Evolutionary conservation across 2,113 vertebrate species (phyloP), one percentile per base, ranked within the genome.

Genomic region (Melierax canorus): DNA sequence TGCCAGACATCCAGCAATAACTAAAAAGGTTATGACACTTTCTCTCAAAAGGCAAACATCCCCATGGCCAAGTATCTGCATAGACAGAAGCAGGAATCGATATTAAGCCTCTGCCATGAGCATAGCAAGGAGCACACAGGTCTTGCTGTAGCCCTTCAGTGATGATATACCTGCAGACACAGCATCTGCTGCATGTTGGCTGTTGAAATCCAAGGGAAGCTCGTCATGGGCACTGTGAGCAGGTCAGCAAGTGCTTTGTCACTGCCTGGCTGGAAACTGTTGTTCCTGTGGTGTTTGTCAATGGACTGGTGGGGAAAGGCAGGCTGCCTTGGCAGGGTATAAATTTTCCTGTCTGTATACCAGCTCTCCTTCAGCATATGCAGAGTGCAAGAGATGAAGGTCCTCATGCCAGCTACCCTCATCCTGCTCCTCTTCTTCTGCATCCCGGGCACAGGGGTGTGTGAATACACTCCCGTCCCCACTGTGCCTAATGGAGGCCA

Each of bases 111-210:
- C 29, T 67, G 48, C 48, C 46, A 19, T 0, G 3, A 69, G 45
- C 36, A 38, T 22, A 50, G 20, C 17, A 55, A 63, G 22, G 60
- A 71, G 30, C 14, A 64, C 0, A 0, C 0, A 22, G 45, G 24
- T 46, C 36, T 63, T 55, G 1, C 32, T 55, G 3, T 2, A 53
- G 21, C 27, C 17, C 43, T 64, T 46, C 46, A 56, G 38, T 27
- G 56, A 12, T 27, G 27, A 15, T n/a, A n/a, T 11, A 21, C 10
- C 43, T 38, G 1, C 15, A 90, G 38, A 14, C 36, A 36, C 66
- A 75, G 18, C 6, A 38, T 55, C 46, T 88, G 60, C 43, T 68
- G 5, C 1, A 0, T 19, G 10, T 6, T 32, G 9, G 7, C 29
- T 88, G 34, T 51, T 4, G 20, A 60, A 7, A 39, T 45, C 32